phyloP scores from a whole-genome alignment of 2,797 vertebrate genomes.

The Catostomus latipinnis region DNA sequence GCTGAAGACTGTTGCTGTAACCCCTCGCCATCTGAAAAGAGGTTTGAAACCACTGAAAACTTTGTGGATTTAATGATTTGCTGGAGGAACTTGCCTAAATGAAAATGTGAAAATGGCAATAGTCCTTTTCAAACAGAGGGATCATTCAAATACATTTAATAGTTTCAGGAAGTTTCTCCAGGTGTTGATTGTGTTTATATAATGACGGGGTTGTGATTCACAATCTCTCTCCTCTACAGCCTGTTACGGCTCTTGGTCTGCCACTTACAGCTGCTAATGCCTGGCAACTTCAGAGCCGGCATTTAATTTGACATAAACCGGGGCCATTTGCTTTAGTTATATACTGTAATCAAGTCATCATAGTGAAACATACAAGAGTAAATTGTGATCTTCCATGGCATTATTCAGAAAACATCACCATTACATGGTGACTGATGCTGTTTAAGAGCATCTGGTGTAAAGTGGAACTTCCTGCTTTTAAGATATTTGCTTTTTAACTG shows the following conservation, averaged over 20 bases:
- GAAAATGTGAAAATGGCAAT: constrained; percentile 4
- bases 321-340: constrained; percentile 39
- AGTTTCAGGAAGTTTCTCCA: constrained; percentile 38
- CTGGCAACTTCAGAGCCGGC: constrained; percentile 41
- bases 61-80: constrained; percentile 6
- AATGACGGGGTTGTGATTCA: constrained; percentile 35
- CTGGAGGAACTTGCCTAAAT: constrained; percentile 13
- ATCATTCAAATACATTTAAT: constrained; percentile 9
- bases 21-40: background rate
- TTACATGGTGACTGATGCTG: constrained; percentile 8
- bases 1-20: background rate
- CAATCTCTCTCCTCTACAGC: constrained; percentile 33
- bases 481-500: background rate
- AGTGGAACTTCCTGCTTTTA: background rate
- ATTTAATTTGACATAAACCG: constrained; percentile 33
- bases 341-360: constrained; percentile 32
- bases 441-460: constrained; percentile 4
- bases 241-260: constrained; percentile 6
- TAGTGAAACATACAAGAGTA: background rate
- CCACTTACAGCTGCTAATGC: constrained; percentile 47
- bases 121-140: constrained; percentile 6
- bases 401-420: constrained; percentile 13
- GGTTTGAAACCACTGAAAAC: constrained; percentile 13
- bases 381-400: constrained; percentile 6
- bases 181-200: constrained; percentile 35